A percentile compares a stretch with the other conserved stretches of the same genome.
Conservation (phyloP, 2,113 vertebrate species). For the Psilopogon haemacephalus region DNA sequence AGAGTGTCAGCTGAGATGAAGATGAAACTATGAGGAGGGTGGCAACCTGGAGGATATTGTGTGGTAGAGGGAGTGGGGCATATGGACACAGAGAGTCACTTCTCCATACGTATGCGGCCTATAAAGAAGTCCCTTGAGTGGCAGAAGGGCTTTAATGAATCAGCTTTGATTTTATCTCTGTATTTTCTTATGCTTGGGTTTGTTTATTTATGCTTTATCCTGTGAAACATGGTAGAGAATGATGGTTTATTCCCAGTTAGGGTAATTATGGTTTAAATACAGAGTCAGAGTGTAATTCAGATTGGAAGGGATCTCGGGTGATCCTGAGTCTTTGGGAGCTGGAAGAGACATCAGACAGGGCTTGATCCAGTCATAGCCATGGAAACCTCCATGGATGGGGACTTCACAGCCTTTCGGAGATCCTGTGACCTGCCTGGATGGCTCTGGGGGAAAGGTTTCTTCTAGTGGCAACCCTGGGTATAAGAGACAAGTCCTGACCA, state of each 20-base stretch:
- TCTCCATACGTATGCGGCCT: neutral
- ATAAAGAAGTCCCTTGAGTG: neutral
- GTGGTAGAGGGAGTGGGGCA: neutral
- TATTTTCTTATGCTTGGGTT: neutral
- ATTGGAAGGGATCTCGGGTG: neutral
- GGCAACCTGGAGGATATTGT: neutral
- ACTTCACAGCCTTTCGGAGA: neutral
- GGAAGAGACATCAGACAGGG: rapidly evolving
- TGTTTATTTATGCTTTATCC: neutral
- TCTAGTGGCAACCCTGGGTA: neutral
- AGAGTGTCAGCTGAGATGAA: neutral
- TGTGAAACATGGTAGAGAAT: neutral
- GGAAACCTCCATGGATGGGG: neutral
- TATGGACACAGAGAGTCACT: neutral
- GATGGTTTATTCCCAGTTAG: neutral
- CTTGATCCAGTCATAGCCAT: neutral
- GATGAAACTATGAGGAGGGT: neutral
- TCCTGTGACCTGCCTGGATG: neutral
- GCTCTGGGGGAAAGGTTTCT: neutral
- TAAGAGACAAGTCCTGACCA: neutral
- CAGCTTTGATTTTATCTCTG: neutral
- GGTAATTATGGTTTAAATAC: neutral
- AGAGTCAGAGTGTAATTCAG: neutral
- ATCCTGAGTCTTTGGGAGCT: neutral
- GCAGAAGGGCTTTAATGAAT: neutral